A percentile compares a stretch with the other conserved stretches of the same genome.
Conservation (phyloP, 2,888 invertebrate genomes). For the Drosophila aldrichi region DNA sequence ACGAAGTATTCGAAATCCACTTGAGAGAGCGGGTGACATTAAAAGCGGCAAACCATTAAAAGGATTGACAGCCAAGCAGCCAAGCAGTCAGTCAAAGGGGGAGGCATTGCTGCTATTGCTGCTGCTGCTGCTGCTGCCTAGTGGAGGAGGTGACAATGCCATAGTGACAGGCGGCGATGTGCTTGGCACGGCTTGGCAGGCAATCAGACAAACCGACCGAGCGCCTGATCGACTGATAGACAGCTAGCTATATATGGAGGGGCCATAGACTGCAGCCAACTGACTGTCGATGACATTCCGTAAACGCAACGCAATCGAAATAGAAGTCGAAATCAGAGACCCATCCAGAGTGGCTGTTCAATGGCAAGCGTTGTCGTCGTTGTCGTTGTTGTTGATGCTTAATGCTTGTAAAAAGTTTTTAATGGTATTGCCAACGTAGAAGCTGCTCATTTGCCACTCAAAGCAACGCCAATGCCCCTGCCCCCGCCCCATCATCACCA, state of each 20-base stretch:
- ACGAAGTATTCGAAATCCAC: constrained; percentile 67
- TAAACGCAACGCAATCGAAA: constrained; percentile 29
- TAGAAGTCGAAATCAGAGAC: constrained; percentile 43
- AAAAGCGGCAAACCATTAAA: constrained; percentile 58
- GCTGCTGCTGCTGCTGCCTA: constrained; percentile 9
- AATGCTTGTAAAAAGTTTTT: constrained; percentile 69
- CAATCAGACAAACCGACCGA: constrained; percentile 30
- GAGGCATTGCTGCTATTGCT: neutral
- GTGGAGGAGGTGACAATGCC: constrained; percentile 42
- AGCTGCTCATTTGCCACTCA: constrained; percentile 38
- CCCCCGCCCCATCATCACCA: constrained; percentile 26
- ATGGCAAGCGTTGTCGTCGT: neutral
- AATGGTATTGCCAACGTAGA: constrained; percentile 38
- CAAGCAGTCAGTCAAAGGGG: neutral
- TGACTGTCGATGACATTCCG: constrained; percentile 60
- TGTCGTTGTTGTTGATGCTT: constrained; percentile 39
- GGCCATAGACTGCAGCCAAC: constrained; percentile 13
- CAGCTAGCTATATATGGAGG: constrained; percentile 12
- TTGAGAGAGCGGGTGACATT: constrained; percentile 54
- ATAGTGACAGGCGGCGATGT: constrained; percentile 34
- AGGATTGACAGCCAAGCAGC: constrained; percentile 46
- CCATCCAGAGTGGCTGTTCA: constrained; percentile 7
- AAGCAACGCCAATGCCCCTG: neutral
- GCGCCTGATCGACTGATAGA: constrained; percentile 26
- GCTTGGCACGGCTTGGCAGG: constrained; percentile 17